Evolutionary conservation across 1,140 invertebrate species (phyloP).

Genomic region (Euura saliciscinereae): DNA sequence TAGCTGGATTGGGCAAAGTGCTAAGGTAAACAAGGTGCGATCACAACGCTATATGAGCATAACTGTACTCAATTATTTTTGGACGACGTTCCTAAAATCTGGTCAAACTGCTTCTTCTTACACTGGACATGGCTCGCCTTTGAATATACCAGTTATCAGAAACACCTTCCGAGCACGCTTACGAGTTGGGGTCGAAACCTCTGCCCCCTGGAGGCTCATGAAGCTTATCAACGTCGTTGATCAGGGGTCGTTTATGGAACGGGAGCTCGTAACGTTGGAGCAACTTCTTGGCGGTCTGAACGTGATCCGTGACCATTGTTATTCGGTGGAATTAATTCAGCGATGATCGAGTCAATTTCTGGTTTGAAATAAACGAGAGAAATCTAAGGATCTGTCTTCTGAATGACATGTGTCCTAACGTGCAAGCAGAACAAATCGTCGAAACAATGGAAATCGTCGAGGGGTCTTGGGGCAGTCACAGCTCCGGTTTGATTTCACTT

Average conservation of each 20-base stretch:
- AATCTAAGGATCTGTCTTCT: too few species aligned
- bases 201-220: not conserved
- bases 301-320: too few species aligned
- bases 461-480: not conserved
- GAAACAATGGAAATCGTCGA: not conserved
- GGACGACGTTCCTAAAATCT: not conserved
- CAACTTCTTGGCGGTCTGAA: too few species aligned
- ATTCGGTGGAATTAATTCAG: too few species aligned
- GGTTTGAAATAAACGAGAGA: too few species aligned
- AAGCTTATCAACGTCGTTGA: not conserved
- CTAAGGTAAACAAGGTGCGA: conserved; percentile 1
- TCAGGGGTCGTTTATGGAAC: not conserved
- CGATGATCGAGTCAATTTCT: too few species aligned
- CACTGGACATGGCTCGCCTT: not conserved
- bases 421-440: not conserved
- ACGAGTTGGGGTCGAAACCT: not conserved
- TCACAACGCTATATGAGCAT: not conserved
- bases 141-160: not conserved
- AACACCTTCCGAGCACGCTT: not conserved
- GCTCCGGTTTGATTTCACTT: conserved; percentile 39
- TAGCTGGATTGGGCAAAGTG: not conserved
- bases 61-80: conserved; percentile 7
- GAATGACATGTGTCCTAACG: too few species aligned
- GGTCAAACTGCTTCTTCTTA: not conserved
- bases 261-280: not conserved